Base-by-base conservation (phyloP, 1,140 invertebrate species). In the Solenopsis fugax region DNA sequence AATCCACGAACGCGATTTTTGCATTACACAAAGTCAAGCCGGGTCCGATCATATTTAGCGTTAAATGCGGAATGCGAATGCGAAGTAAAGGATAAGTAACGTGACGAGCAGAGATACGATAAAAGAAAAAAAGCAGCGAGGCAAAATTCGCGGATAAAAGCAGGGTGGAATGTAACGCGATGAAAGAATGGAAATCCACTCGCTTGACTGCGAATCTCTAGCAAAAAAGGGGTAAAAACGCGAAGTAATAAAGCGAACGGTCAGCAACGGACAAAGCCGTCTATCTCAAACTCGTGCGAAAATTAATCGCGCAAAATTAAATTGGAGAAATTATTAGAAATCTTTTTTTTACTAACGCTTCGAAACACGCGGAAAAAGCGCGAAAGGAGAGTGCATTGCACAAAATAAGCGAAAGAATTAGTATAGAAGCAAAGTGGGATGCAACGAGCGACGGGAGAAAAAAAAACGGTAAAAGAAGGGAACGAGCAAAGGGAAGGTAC, bases 111-210 rank as follows among this genome's bases (percentile, higher is more conserved):
- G 16, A 56, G 24, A 52, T 45, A 34, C 21, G 12, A 7, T 54
- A 16, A 41, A 41, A 41, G 41, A 50, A 80, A 56, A 78, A 34
- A 67, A 34, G 48, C 13, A 56, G 7, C 24, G 13, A 24, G 41
- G 18, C 24, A 48, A 73, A 84, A 75, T 81, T 84, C 80, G 54
- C 18, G 62, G 62, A 58, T 67, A 80, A 78, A 86, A 80, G 62
- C 50, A 12, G 37, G 24, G 16, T 29, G 76, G 75, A 58, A 67
- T 75, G 54, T 84, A 73, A 84, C 41, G 37, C 48, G 37, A 64
- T 37, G 24, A 81, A 86, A 86, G 80, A 82, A 82, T 82, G 67
- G 54, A 84, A 84, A 84, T 84, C 69, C 69, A 60, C 45, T 82
- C 67, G 80, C 41, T 50, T 37, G 69, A 73, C 67, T 73, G 29